These are phyloP conservation scores for Entomobrya proxima DNA, from an alignment of 2,888 invertebrate species.

Conservation along the genomic window DNA sequence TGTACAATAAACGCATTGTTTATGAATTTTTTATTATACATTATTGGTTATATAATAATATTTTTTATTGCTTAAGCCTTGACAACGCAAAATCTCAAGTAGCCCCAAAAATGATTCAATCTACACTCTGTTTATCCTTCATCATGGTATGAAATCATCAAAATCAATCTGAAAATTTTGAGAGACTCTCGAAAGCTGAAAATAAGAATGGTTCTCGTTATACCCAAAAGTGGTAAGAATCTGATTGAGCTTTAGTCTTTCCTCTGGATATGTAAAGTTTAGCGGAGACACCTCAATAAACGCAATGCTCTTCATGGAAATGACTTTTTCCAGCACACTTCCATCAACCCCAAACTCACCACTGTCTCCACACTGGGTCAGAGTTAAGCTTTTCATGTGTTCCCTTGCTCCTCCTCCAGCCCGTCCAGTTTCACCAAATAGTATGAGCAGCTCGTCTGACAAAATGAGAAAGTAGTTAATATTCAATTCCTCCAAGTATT, in stretches of 20 bases:
- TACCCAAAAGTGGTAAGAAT: conserved; percentile 72
- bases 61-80: too few relatives aligned
- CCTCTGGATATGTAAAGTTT: conserved; percentile 65
- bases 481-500: conserved; percentile 67
- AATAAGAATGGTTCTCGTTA: conserved; percentile 67
- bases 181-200: conserved; percentile 64
- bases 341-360: conserved; percentile 71
- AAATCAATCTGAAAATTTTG: conserved; percentile 55
- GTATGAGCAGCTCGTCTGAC: conserved; percentile 68
- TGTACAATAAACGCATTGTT: too few relatives aligned
- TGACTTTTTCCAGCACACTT: conserved; percentile 69
- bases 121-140: too few relatives aligned
- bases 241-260: conserved; percentile 68
- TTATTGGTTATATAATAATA: too few relatives aligned
- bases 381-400: conserved; percentile 59
- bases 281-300: conserved; percentile 72
- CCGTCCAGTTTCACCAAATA: conserved; percentile 55
- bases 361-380: conserved; percentile 70
- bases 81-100: too few relatives aligned
- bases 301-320: conserved; percentile 55
- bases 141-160: conserved; percentile 52
- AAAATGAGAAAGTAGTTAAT: conserved; percentile 72
- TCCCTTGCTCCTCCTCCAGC: not conserved
- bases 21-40: too few relatives aligned
- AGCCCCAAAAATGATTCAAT: not conserved